Base-by-base conservation (phyloP, 2,888 invertebrate genomes). In the Pimpla rufipes region DNA sequence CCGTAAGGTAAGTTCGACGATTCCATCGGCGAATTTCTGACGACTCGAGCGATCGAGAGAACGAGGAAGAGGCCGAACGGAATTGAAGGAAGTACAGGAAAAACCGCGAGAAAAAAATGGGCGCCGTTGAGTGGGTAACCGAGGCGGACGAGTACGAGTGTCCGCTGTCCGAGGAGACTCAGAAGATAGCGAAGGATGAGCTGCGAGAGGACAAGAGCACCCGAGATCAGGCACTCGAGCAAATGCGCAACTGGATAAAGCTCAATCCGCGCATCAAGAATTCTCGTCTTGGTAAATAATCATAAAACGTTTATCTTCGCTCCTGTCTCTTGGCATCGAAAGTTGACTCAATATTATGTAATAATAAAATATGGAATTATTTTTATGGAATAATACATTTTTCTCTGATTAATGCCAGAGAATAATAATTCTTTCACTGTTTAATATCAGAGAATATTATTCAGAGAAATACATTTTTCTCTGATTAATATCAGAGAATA, bases 261-360 rank as follows among this genome's bases (percentile, higher is more conserved):
- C 95, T 96, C 90, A 96, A 96, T 90, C 96, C 96, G 0, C 95
- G 96, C 88, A 96, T 97, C 82, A 93, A 94, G 88, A 95, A 96
- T 86, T 94, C 96, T 85, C 94, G 97, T 88, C 94, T 96, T 93
- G 96, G 96, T 96, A 92, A 93, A 93, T 79, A 55, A 3, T 35
- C 4, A 23, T 23, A 40, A 18, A 42, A 29, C 35, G 6, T 13
- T 29, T 13, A 35, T 35, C 5, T 16, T 2, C 8, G 13, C 3
- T 45, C 6, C 6, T 16, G 7, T 23, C 0, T 78, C 47, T 16
- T 50, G 11, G 23, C 35, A 0, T 18, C n/a, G n/a, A n/a, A 52
- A 18, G 42, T 40, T n/a, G n/a, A n/a, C 21, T 68, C 23, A 8
- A 57, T 3, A 3, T 29, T 29, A 29, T 29, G 29, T 2, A 29